Base-by-base conservation (phyloP, 2,113 vertebrate species). In the Gasterosteus aculeatus region DNA sequence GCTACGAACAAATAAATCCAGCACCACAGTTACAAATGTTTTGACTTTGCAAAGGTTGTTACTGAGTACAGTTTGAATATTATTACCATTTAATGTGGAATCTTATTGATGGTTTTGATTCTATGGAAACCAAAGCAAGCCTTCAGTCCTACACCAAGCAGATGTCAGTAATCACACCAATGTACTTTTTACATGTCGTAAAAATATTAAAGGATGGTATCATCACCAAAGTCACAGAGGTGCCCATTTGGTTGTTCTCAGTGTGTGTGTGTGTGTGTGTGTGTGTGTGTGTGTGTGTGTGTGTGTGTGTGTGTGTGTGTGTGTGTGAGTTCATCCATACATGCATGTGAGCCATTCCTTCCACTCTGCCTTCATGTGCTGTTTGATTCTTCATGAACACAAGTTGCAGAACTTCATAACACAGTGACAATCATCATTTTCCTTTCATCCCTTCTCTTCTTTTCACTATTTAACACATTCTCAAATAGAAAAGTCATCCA, bases 391-490 rank as follows among this genome's bases (percentile, higher is more conserved):
- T 72, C 46, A 35, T 14, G 35, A 74, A 83, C 42, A 51, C 0
- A 3, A 29, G 53, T 57, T 19, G 8, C 26, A 73, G 10, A 60
- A 69, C 53, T 29, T 11, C 44, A 72, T 59, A 22, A 74, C 69
- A 35, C 51, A 8, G 3, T 26, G 22, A 22, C 10, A 2, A 59
- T 60, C 35, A 29, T 46, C 16, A 54, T 49, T 22, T 54, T 31
- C 47, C 56, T 41, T n/a, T 38, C 12, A 35, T 31, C 47, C 56
- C 49, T n/a, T 38, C 12, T 59, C 44, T 53, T 63, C 54, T 29
- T 39, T 22, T 26, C 5, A 12, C 54, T 70, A 62, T 82, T 73
- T 75, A 56, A 62, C 66, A 62, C 51, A 51, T 53, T 38, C 35
- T 35, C 26, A 2, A 4, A 58, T 66, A 51, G 31, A 66, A 78